Evolutionary conservation across 2,113 vertebrate species (phyloP).

Genomic region (Mustelus asterias): DNA sequence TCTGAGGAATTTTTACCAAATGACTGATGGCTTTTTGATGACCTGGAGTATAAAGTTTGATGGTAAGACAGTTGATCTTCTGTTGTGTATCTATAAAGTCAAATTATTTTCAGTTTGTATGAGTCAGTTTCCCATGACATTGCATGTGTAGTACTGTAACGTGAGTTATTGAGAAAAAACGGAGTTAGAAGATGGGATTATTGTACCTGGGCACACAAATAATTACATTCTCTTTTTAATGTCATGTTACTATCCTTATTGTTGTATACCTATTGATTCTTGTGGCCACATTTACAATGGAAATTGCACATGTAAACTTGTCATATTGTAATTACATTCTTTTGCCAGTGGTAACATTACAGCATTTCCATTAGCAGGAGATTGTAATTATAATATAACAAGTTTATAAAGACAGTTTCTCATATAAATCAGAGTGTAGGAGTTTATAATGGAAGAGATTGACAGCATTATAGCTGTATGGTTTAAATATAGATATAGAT

Average conservation of each 20-base stretch:
- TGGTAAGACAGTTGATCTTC: slow-evolving; percentile 55
- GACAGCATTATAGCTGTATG: too few relatives aligned
- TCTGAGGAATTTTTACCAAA: slow-evolving; percentile 87
- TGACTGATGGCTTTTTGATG: slow-evolving; percentile 84
- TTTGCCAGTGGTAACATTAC: not conserved
- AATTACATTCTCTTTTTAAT: not conserved
- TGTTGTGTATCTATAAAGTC: not conserved
- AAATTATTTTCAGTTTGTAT: not conserved
- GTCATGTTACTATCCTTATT: not conserved
- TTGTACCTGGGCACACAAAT: not conserved
- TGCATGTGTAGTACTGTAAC: too few relatives aligned
- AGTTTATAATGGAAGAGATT: not conserved
- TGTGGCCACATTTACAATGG: not conserved
- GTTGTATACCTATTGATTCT: not conserved
- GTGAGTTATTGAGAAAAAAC: not conserved
- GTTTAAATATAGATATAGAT: not conserved
- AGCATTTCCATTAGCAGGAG: not conserved
- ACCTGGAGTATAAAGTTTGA: slow-evolving; percentile 85
- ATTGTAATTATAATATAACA: not conserved
- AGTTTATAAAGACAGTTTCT: not conserved
- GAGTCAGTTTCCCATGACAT: not conserved
- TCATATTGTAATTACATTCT: not conserved
- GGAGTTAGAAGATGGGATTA: not conserved
- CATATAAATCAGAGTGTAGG: not conserved
- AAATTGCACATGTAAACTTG: not conserved